phyloP scores from a whole-genome alignment of 2,797 vertebrate species.

The Brachymystax lenok region DNA sequence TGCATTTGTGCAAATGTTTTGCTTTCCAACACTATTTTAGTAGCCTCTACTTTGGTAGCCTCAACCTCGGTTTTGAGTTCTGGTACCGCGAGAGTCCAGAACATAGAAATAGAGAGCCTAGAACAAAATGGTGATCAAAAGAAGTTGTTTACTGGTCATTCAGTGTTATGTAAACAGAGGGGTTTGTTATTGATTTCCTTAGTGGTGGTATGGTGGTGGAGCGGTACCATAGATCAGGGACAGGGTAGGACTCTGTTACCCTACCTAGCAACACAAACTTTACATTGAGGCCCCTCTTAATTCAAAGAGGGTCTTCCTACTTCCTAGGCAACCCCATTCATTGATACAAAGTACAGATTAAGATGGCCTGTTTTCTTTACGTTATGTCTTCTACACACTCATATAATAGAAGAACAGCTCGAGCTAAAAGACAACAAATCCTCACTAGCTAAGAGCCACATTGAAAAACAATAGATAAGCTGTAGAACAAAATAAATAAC shows the following conservation, averaged over 20 bases:
- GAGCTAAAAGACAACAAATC: background rate
- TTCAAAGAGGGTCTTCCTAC: background rate
- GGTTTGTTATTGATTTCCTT: background rate
- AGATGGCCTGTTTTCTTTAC: background rate
- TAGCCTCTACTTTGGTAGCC: background rate
- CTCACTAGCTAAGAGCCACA: slow-evolving; percentile 14
- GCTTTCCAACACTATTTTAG: background rate
- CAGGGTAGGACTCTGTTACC: slow-evolving; percentile 5
- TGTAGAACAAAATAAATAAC: background rate
- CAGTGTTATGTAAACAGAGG: slow-evolving; percentile 6
- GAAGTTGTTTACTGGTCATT: slow-evolving; percentile 31
- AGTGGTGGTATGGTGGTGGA: slow-evolving; percentile 4
- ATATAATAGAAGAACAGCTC: no score
- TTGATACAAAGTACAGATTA: slow-evolving; percentile 23
- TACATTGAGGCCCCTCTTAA: slow-evolving; percentile 4
- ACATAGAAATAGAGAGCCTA: background rate
- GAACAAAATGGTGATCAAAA: slow-evolving; percentile 27
- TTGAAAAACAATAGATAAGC: slow-evolving; percentile 5
- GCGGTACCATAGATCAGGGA: slow-evolving; percentile 4
- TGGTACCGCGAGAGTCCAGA: background rate
- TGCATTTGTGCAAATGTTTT: background rate
- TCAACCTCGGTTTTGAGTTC: background rate
- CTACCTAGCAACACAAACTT: background rate
- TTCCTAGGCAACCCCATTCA: slow-evolving; percentile 14
- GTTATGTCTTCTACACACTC: no score